A percentile compares a stretch with the other conserved stretches of the same genome.
phyloP scores from a whole-genome alignment of 2,797 vertebrate genomes.

The Jordanella pulchra region DNA sequence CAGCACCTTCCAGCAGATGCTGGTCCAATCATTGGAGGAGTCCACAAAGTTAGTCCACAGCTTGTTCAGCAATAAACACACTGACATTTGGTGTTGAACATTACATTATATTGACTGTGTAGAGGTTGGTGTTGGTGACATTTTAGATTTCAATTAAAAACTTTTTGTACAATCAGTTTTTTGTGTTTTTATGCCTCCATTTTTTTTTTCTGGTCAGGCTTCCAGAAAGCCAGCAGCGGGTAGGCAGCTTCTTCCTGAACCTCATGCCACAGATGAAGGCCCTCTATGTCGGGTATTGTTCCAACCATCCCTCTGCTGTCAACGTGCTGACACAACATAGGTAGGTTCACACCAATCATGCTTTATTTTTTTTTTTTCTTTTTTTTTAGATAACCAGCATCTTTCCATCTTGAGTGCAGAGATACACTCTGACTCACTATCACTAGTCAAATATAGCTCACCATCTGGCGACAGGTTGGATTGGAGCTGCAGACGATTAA shows the following conservation, averaged over 20 bases:
- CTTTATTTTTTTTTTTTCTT: too few species aligned
- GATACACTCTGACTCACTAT: background rate
- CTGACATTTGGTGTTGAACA: constrained; percentile 65
- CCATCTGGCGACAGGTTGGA: background rate
- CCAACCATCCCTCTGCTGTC: constrained; percentile 96
- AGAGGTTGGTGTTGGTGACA: background rate
- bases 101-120: background rate
- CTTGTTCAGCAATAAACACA: constrained; percentile 41
- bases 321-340: constrained; percentile 93
- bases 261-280: constrained; percentile 94
- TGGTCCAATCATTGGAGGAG: constrained; percentile 97
- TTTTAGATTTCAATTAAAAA: background rate
- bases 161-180: background rate
- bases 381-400: too few species aligned
- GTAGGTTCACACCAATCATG: constrained; percentile 67
- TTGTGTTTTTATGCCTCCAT: background rate
- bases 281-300: constrained; percentile 92
- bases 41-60: constrained; percentile 90
- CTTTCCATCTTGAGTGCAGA: too few species aligned
- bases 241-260: constrained; percentile 94
- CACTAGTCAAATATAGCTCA: background rate
- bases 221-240: constrained; percentile 93
- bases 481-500: background rate
- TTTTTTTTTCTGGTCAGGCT: constrained; percentile 75
- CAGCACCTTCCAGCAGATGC: constrained; percentile 95